Base-by-base conservation (phyloP, 2,888 invertebrate genomes). In the Lasioglossum pauxillum region DNA sequence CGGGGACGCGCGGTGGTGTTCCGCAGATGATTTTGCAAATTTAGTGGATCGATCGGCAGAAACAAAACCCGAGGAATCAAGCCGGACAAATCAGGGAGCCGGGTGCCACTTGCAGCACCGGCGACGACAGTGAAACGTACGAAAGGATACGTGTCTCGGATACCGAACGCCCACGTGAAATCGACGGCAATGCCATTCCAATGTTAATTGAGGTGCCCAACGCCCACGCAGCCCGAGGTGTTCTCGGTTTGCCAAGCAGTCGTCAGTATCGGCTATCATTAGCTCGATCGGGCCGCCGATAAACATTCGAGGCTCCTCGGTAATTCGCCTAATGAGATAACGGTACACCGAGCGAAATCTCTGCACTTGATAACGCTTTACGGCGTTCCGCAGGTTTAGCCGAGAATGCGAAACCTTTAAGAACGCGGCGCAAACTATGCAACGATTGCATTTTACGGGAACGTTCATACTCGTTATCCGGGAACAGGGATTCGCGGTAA, bases 131-230 rank as follows among this genome's bases (percentile, higher is more conserved):
- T 83, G 89, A 90, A 89, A 89, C 84, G 87, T 85, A 78, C 69
- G 87, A 91, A 91, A 85, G 90, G 90, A 86, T 85, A 88, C 88
- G 90, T 87, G 91, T 85, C 87, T 87, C 73, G 89, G 80, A 85
- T 90, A 83, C 85, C 91, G 60, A 88, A 87, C 91, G 89, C 90
- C 91, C 83, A 91, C 90, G 75, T 81, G 78, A 87, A 82, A 88
- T 89, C 85, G 90, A 88, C 88, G 87, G 78, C 90, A 88, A 88
- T 91, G 92, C 89, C 91, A 91, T 92, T 91, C 92, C 91, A 89
- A 92, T 92, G 91, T 92, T 92, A 92, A 92, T 93, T 91, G 91
- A 91, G 89, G 91, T 87, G 87, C 86, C 86, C 86, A 44, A 90
- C 92, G 85, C 92, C 92, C 87, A 92, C 91, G 88, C 82, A 57